Conservation (phyloP, 2,113 vertebrate genomes). For the Thinocorus orbignyianus region DNA sequence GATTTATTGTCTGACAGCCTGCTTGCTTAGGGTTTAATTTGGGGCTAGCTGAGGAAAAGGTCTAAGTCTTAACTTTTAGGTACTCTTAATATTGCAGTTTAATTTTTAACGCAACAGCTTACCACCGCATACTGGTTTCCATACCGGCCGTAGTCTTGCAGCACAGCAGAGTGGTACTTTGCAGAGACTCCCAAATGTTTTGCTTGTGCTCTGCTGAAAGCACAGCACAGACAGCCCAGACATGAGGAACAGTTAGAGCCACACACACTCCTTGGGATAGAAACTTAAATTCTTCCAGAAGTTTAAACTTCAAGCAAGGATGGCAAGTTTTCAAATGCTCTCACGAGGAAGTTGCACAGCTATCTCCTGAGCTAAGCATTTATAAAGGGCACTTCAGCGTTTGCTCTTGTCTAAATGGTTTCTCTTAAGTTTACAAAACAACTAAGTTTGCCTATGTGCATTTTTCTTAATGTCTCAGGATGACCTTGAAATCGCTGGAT, state of each 20-base stretch:
- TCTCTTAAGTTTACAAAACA: neutral
- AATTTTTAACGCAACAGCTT: neutral
- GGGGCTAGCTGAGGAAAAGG: neutral
- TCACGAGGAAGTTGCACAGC: neutral
- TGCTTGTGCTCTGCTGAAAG: neutral
- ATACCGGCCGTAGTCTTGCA: neutral
- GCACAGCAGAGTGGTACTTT: neutral
- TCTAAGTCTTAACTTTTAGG: neutral
- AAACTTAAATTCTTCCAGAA: neutral
- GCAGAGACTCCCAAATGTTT: neutral
- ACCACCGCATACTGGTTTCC: neutral
- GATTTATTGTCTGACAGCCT: neutral
- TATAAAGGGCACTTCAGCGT: neutral
- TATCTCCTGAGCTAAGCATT: neutral
- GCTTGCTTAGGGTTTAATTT: neutral
- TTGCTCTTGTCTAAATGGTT: neutral
- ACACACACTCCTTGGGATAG: neutral
- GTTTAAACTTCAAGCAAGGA: neutral
- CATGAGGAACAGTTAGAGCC: neutral
- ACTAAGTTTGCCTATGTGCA: neutral
- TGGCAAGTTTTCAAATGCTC: neutral
- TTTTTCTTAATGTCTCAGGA: neutral
- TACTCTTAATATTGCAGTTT: neutral
- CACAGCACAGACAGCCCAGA: neutral
- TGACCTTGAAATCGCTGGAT: neutral